These are phyloP conservation scores for Helicoverpa assulta DNA, from an alignment of 2,888 invertebrate genomes.

Conservation along the genomic window DNA sequence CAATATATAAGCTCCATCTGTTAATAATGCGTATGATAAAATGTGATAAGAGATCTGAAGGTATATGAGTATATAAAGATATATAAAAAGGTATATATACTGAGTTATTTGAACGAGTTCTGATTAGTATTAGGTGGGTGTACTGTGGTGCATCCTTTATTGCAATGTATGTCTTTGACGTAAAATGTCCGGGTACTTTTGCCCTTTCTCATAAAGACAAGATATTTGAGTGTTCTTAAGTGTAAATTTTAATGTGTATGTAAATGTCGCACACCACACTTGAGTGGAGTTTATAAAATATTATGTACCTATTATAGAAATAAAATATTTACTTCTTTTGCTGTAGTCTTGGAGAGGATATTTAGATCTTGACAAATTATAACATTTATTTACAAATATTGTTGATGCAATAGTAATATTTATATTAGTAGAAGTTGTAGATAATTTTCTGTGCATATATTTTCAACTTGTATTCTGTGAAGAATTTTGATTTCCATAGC, in stretches of 20 bases:
- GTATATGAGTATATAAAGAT: conserved; percentile 4
- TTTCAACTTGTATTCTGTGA: conserved; percentile 13
- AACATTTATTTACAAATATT: conserved; percentile 26
- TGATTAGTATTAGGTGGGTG: conserved; percentile 16
- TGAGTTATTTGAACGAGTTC: conserved; percentile 21
- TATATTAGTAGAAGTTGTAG: conserved; percentile 6
- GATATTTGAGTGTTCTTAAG: conserved; percentile 28
- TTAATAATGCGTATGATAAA: conserved; percentile 24
- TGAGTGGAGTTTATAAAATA: conserved; percentile 35
- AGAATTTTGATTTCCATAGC: conserved; percentile 26
- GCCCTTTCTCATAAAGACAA: conserved; percentile 11
- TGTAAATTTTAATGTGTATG: conserved; percentile 27
- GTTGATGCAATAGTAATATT: conserved; percentile 26
- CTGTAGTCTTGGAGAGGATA: conserved; percentile 18
- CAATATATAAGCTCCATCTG: conserved; percentile 22
- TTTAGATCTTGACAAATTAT: conserved; percentile 29
- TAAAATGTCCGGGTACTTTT: conserved; percentile 27
- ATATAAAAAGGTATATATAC: conserved; percentile 29
- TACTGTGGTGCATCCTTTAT: conserved; percentile 21
- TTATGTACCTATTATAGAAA: conserved; percentile 16
- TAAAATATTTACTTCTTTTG: conserved; percentile 24
- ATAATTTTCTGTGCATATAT: conserved; percentile 9
- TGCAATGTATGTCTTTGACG: conserved; percentile 21
- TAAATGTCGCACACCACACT: conserved; percentile 44
- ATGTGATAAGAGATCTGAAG: conserved; percentile 36